These are phyloP conservation scores for Eretmochelys imbricata DNA, from an alignment of 2,113 vertebrate genomes.

Conservation along the genomic window DNA sequence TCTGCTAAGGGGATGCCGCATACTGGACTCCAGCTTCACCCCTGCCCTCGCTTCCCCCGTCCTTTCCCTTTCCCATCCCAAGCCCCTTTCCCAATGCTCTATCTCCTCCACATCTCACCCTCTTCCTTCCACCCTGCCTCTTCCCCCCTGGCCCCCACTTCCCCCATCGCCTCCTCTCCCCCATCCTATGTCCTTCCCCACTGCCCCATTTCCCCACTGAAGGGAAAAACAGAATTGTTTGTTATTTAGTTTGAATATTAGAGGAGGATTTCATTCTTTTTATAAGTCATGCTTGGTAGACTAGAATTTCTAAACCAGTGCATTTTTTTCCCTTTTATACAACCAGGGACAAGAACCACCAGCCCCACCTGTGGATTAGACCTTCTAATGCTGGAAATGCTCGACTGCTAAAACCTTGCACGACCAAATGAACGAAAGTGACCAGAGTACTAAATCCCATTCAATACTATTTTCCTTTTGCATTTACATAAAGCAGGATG, in stretches of 20 bases:
- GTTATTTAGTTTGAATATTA: not conserved
- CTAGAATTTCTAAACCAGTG: constrained; percentile 16
- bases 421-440: constrained; percentile 81
- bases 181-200: too few species aligned
- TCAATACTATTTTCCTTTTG: constrained; percentile 67
- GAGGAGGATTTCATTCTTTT: not conserved
- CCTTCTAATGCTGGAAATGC: constrained; percentile 35
- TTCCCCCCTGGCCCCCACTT: too few species aligned
- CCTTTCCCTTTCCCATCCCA: too few species aligned
- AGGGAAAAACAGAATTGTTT: not conserved
- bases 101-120: too few species aligned
- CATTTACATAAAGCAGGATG: constrained; percentile 69
- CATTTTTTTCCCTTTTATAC: constrained; percentile 40
- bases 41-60: too few species aligned
- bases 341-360: constrained; percentile 88
- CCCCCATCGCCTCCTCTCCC: too few species aligned
- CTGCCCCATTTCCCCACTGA: accelerated
- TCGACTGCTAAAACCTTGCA: constrained; percentile 74
- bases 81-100: too few species aligned
- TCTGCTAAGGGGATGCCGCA: too few species aligned
- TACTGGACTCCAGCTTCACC: too few species aligned
- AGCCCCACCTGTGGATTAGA: constrained; percentile 93
- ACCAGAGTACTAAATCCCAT: constrained; percentile 74
- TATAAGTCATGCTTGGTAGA: not conserved
- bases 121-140: too few species aligned